A percentile compares a stretch with the other conserved stretches of the same genome.
Evolutionary conservation across 2,888 invertebrate species (phyloP).

Genomic region (Conistra vaccinii): DNA sequence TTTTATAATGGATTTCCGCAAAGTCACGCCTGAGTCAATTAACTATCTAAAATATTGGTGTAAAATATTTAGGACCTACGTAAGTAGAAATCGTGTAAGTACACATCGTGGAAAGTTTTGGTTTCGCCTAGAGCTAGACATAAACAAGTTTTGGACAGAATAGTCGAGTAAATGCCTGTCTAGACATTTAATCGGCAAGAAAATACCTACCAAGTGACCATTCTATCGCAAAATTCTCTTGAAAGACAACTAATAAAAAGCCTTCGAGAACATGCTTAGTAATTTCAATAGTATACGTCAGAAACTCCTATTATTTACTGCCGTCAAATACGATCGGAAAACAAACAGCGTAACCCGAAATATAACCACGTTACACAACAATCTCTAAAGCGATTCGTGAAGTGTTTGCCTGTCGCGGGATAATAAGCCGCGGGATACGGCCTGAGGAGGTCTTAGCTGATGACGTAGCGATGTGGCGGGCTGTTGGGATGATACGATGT

Average conservation of each 20-base stretch:
- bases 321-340: conserved; percentile 33
- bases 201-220: conserved; percentile 1
- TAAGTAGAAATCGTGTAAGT: too few species aligned
- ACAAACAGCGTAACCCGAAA: conserved; percentile 42
- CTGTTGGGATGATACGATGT: neutral
- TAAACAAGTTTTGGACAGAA: neutral
- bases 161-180: neutral
- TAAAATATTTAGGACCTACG: neutral
- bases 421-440: conserved; percentile 54
- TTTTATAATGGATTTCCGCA: too few species aligned
- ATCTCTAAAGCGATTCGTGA: conserved; percentile 45
- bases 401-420: conserved; percentile 56
- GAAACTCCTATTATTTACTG: conserved; percentile 31
- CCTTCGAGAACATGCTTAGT: neutral
- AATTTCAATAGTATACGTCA: conserved; percentile 13
- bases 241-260: conserved; percentile 7
- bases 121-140: neutral
- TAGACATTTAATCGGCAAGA: conserved; percentile 26
- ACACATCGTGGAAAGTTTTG: neutral
- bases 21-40: too few species aligned
- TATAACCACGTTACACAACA: conserved; percentile 48
- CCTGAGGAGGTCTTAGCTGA: conserved; percentile 42
- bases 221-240: neutral
- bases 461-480: conserved; percentile 49
- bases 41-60: neutral